These are phyloP conservation scores for Picus viridis DNA, from an alignment of 2,797 vertebrate species.

Conservation along the genomic window DNA sequence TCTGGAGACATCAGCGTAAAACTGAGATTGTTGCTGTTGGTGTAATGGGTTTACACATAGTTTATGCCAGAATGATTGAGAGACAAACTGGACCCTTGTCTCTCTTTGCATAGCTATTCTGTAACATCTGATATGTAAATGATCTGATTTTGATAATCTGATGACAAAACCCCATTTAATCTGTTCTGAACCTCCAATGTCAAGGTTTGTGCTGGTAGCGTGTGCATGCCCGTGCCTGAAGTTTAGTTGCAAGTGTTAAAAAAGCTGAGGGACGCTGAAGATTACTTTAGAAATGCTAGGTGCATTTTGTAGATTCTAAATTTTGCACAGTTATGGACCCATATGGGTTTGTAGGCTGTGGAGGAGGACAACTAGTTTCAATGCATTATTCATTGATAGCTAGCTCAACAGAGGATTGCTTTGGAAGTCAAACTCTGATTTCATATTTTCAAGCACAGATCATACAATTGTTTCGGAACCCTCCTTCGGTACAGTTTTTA, in stretches of 20 bases:
- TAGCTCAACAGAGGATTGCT: background rate
- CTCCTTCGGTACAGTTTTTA: background rate
- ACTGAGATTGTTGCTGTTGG: background rate
- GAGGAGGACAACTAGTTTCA: background rate
- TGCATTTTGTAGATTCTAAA: background rate
- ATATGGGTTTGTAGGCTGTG: background rate
- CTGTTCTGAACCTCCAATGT: background rate
- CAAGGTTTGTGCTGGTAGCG: background rate
- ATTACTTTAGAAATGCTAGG: background rate
- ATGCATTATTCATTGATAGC: background rate
- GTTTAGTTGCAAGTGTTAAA: background rate
- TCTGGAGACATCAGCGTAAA: background rate
- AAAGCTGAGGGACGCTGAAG: background rate
- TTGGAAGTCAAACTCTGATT: background rate
- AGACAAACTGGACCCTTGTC: background rate
- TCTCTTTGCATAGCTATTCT: background rate
- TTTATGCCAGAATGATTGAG: background rate
- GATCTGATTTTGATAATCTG: background rate
- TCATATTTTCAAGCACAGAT: background rate
- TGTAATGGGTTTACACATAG: background rate
- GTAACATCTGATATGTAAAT: background rate
- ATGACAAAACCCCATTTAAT: background rate
- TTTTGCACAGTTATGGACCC: background rate
- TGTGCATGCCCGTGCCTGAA: background rate
- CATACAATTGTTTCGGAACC: accelerated